Conservation (phyloP, 1,140 invertebrate species). For the Drosophila arizonae region DNA sequence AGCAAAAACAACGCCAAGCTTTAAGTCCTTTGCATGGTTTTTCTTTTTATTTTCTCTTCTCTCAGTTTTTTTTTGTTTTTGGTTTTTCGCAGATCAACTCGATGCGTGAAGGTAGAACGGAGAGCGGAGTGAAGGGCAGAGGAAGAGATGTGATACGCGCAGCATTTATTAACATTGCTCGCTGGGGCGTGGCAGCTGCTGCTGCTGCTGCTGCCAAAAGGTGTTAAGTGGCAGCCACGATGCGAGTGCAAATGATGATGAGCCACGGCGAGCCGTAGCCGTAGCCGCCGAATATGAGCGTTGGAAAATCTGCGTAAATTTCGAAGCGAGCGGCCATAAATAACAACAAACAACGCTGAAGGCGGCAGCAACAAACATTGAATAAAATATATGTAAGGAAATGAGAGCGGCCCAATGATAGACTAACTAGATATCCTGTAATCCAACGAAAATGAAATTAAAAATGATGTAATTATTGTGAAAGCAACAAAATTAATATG, state of each 20-base stretch:
- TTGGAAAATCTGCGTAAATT: slow-evolving; percentile 74
- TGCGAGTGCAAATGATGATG: slow-evolving; percentile 68
- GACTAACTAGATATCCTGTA: background rate
- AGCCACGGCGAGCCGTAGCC: slow-evolving; percentile 46
- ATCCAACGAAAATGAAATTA: background rate
- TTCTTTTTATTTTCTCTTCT: slow-evolving; percentile 3
- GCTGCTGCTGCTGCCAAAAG: slow-evolving; percentile 54
- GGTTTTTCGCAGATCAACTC: slow-evolving; percentile 38
- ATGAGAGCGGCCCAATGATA: background rate
- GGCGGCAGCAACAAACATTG: slow-evolving; percentile 53
- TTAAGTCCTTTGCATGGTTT: slow-evolving; percentile 39
- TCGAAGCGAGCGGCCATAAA: slow-evolving; percentile 26
- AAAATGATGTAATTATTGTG: background rate
- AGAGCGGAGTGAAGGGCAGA: slow-evolving; percentile 7
- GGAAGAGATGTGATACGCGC: background rate
- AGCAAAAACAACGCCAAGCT: slow-evolving; percentile 23
- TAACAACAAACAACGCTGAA: slow-evolving; percentile 44
- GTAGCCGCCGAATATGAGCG: slow-evolving; percentile 46
- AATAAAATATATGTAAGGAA: slow-evolving; percentile 3
- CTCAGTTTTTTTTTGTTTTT: slow-evolving; percentile 11
- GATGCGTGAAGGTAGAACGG: background rate
- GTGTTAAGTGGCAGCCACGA: slow-evolving; percentile 61
- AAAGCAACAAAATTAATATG: no score
- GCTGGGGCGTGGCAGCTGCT: slow-evolving; percentile 54
- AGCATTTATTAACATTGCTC: slow-evolving; percentile 74